Base-by-base conservation (phyloP, 2,113 vertebrate genomes). In the Xiphorhynchus elegans region DNA sequence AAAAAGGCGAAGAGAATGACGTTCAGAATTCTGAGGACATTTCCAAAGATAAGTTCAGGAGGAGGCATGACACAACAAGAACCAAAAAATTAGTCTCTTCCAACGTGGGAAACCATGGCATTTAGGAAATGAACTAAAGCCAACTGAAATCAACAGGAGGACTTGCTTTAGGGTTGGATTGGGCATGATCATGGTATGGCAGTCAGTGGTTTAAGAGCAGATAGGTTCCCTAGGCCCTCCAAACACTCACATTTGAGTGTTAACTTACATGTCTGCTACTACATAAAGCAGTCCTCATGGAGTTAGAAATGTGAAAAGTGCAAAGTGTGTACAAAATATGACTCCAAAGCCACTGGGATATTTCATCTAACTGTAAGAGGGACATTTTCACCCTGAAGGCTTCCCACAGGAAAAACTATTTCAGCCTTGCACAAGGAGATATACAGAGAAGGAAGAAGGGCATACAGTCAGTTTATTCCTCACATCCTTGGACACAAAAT, bases 11-110 rank as follows among this genome's bases (percentile, higher is more conserved):
- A 93, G 92, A 93, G 95, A 97, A 90, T 19, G 63, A 74, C 40
- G 35, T 89, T 97, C 87, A 92, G 68, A 95, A 84, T 66, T 67
- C 95, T 97, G 96, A 98, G 91, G 85, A 98, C 91, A 97, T 94
- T 97, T 97, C 92, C 96, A 97, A 89, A 94, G 82, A 84, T 64
- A 96, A 95, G 95, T 76, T 78, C 66, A 84, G 94, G 42, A 21
- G 28, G 37, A 67, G 11, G 10, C 60, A 79, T 37, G 53, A 84
- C 37, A 84, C 89, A 93, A 80, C 1, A 25, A 84, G 31, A 46
- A 47, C 6, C 5, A 59, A 74, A 89, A 72, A n/a, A 10, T 1
- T 3, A 64, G 26, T 37, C 23, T 80, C n/a, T 35, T 58, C 49
- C n/a, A 40, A 42, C 7, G 26, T 11, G 53, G 75, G 82, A 81